phyloP scores from a whole-genome alignment of 2,888 invertebrate species.

The Conus canariensis region DNA sequence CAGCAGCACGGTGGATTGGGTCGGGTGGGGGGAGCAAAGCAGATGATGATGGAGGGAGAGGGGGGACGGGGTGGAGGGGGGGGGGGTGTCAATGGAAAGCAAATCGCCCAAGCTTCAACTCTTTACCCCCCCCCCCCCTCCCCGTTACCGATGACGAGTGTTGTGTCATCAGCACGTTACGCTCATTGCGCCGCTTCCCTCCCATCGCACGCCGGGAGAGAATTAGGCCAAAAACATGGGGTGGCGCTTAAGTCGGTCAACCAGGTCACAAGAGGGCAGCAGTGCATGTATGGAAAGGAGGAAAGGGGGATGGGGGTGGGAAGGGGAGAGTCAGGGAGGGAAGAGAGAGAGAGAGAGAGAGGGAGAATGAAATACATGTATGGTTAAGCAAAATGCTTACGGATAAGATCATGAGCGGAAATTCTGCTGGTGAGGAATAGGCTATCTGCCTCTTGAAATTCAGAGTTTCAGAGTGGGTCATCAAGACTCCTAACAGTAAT shows the following conservation, averaged over 20 bases:
- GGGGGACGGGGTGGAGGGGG: slow-evolving; percentile 28
- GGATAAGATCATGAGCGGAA: too few relatives aligned
- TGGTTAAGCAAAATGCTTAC: too few relatives aligned
- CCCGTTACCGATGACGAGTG: slow-evolving; percentile 1
- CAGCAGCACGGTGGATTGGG: neutral
- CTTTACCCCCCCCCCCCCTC: neutral
- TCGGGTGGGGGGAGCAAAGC: neutral
- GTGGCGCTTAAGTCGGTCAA: neutral
- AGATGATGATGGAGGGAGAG: slow-evolving; percentile 12
- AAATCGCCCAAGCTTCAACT: slow-evolving; percentile 7
- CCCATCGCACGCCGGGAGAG: neutral
- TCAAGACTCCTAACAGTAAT: too few relatives aligned
- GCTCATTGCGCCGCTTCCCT: neutral
- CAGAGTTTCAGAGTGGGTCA: too few relatives aligned
- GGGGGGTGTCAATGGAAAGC: neutral
- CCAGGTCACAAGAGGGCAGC: neutral
- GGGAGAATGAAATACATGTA: neutral
- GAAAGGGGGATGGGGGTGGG: neutral
- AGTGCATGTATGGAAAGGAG: too few relatives aligned
- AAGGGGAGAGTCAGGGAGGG: neutral
- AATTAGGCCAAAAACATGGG: neutral
- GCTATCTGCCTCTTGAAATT: too few relatives aligned
- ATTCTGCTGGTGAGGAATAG: too few relatives aligned
- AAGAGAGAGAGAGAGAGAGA: neutral
- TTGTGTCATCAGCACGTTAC: slow-evolving; percentile 14